These are phyloP conservation scores for Chitala chitala DNA, from an alignment of 2,113 vertebrate species.

Conservation along the genomic window DNA sequence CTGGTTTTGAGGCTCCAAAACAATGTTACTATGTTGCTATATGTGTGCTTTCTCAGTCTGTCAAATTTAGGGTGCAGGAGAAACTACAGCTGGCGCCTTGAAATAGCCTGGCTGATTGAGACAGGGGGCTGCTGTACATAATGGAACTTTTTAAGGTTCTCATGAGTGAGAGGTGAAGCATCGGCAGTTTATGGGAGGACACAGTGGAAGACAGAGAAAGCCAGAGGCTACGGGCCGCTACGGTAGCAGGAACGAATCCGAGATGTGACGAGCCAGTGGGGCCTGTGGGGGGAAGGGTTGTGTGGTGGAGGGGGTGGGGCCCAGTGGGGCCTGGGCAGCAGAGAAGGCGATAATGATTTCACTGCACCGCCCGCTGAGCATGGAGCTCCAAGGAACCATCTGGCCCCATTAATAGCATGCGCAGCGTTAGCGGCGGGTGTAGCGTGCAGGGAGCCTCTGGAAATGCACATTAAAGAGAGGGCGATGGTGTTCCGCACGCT, in stretches of 20 bases:
- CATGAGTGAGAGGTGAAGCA: conserved; percentile 1
- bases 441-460: neutral
- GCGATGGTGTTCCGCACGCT: neutral
- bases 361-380: conserved; percentile 54
- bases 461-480: neutral
- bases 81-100: no score
- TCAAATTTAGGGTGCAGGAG: neutral
- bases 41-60: neutral
- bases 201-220: neutral
- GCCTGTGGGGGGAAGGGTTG: neutral
- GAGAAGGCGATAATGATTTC: conserved; percentile 40
- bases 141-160: conserved; percentile 16
- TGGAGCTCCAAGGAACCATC: conserved; percentile 56
- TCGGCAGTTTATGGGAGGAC: neutral
- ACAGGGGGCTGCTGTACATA: neutral
- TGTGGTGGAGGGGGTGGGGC: neutral
- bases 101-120: no score
- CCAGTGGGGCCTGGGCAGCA: conserved; percentile 31
- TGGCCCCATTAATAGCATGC: conserved; percentile 55
- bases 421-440: conserved; percentile 17
- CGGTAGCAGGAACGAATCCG: neutral
- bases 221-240: neutral
- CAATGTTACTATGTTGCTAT: no score
- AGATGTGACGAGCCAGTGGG: neutral
- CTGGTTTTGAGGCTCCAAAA: conserved; percentile 10